Evolutionary conservation across 2,888 invertebrate species (phyloP).

Genomic region (Sphecodes monilicornis): DNA sequence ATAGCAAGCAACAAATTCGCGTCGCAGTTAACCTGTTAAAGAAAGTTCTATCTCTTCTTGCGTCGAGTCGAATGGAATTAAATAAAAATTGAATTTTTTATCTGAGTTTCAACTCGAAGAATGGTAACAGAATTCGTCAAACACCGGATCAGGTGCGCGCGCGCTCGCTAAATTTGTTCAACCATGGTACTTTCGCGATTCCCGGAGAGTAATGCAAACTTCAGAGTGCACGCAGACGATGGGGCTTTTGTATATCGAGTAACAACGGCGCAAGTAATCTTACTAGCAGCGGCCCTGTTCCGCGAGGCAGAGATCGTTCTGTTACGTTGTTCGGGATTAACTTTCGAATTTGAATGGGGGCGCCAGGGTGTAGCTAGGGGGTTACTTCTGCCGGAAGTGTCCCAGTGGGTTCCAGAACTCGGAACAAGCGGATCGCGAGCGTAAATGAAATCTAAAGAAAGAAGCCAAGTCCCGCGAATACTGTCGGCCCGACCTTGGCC

Average conservation of each 20-base stretch:
- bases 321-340: not conserved
- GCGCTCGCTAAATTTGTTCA: not conserved
- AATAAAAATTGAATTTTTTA: too few relatives aligned
- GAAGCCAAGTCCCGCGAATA: not conserved
- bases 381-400: not conserved
- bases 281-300: not conserved
- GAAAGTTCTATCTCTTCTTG: too few relatives aligned
- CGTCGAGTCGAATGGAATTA: too few relatives aligned
- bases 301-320: not conserved
- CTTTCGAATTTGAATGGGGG: conserved; percentile 10
- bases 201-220: conserved; percentile 1
- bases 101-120: not conserved
- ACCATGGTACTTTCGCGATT: not conserved
- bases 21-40: too few relatives aligned
- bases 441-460: conserved; percentile 17
- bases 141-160: not conserved
- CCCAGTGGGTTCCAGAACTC: not conserved
- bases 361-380: not conserved
- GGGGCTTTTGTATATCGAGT: not conserved
- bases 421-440: not conserved
- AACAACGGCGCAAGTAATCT: not conserved
- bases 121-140: not conserved
- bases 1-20: too few relatives aligned
- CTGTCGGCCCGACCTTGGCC: not conserved
- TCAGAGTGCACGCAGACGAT: not conserved